phyloP scores from a whole-genome alignment of 2,888 invertebrate species.

The Hipparchia semele region DNA sequence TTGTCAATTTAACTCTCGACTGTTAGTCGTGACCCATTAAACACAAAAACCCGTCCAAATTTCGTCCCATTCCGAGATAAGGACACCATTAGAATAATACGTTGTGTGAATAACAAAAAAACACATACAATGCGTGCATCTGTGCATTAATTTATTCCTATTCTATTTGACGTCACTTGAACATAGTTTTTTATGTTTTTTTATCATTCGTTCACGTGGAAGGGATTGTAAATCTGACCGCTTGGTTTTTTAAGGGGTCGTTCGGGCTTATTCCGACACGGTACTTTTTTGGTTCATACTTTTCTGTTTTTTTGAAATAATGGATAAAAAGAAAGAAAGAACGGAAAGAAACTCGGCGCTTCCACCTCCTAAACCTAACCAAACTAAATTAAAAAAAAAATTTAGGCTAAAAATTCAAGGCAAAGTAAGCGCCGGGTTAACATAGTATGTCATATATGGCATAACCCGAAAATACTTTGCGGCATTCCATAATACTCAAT shows the following conservation, averaged over 20 bases:
- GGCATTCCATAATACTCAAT: too few relatives aligned
- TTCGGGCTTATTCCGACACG: constrained; percentile 14
- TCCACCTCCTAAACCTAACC: too few relatives aligned
- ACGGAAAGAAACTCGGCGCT: too few relatives aligned
- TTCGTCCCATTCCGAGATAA: constrained; percentile 26
- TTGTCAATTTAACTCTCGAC: constrained; percentile 10
- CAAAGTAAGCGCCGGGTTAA: too few relatives aligned
- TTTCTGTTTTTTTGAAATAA: background rate
- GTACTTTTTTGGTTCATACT: constrained; percentile 1
- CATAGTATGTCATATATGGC: too few relatives aligned
- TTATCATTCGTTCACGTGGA: constrained; percentile 57
- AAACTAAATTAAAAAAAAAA: too few relatives aligned
- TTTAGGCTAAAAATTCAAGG: too few relatives aligned
- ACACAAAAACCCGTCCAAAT: constrained; percentile 38
- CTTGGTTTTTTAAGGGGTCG: constrained; percentile 22
- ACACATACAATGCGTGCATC: constrained; percentile 47
- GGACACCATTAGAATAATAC: constrained; percentile 21
- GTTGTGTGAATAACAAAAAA: constrained; percentile 29
- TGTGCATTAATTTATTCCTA: constrained; percentile 55
- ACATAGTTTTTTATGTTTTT: constrained; percentile 48
- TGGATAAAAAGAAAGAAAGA: too few relatives aligned
- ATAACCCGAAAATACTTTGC: too few relatives aligned
- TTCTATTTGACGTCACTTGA: constrained; percentile 42
- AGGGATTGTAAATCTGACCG: constrained; percentile 52
- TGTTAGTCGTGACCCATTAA: constrained; percentile 39